Percentiles rank a stretch among this genome's conserved stretches.
Conservation (phyloP, 1,140 invertebrate species). For the Wasmannia auropunctata region DNA sequence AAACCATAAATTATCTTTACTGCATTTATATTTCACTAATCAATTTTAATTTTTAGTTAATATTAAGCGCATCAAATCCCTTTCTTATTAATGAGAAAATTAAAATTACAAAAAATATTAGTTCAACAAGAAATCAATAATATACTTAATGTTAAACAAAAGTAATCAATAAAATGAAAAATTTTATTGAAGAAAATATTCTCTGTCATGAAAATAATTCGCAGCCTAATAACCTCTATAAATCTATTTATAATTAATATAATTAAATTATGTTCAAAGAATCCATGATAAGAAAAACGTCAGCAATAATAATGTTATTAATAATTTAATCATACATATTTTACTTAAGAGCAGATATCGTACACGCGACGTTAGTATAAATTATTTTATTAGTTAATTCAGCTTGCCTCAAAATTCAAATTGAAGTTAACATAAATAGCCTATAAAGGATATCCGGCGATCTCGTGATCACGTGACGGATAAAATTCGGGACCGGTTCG, state of each 20-base stretch:
- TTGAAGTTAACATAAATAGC: slow-evolving; percentile 37
- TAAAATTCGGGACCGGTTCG: slow-evolving; percentile 54
- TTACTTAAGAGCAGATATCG: slow-evolving; percentile 16
- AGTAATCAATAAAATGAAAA: background rate
- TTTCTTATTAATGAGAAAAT: background rate
- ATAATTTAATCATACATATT: background rate
- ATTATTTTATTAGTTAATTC: slow-evolving; percentile 29
- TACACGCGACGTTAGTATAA: slow-evolving; percentile 4
- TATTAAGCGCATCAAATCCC: background rate
- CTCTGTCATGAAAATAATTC: background rate
- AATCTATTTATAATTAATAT: background rate
- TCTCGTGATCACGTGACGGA: slow-evolving; percentile 44
- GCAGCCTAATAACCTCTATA: background rate
- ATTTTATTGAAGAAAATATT: background rate
- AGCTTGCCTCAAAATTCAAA: slow-evolving; percentile 32
- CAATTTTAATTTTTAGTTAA: background rate
- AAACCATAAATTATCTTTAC: background rate
- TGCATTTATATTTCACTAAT: background rate
- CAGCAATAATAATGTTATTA: background rate
- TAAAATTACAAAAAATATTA: background rate
- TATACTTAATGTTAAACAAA: background rate
- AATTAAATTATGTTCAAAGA: background rate
- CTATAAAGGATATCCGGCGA: slow-evolving; percentile 67
- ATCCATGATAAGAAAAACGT: background rate
- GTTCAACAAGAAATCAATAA: background rate